Percentiles rank a stretch among this genome's conserved stretches.
Evolutionary conservation across 2,888 invertebrate genomes (phyloP).

Genomic region (Pedicia rivosa): DNA sequence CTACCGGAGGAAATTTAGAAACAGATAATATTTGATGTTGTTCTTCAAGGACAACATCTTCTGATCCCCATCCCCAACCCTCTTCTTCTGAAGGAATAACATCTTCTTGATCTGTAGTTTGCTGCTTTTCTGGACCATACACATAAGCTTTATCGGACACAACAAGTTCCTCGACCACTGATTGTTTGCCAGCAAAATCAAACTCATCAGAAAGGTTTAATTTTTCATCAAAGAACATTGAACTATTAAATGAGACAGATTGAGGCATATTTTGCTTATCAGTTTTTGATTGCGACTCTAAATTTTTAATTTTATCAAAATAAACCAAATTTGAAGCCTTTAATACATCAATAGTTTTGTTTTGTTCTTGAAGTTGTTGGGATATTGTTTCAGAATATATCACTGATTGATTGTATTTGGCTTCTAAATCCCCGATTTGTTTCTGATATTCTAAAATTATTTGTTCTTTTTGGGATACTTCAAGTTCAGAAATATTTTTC

Average conservation of each 20-base stretch:
- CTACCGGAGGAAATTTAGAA: slow-evolving; percentile 12
- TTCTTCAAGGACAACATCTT: slow-evolving; percentile 35
- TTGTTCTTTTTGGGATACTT: too few relatives aligned
- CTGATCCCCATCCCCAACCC: slow-evolving; percentile 43
- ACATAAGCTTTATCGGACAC: slow-evolving; percentile 37
- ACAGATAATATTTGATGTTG: slow-evolving; percentile 29
- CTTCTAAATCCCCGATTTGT: too few relatives aligned
- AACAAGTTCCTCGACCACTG: slow-evolving; percentile 29
- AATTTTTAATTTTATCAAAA: background rate
- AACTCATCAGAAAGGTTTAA: slow-evolving; percentile 7
- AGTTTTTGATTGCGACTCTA: too few relatives aligned
- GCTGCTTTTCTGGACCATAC: slow-evolving; percentile 27
- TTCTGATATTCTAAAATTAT: too few relatives aligned
- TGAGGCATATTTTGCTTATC: too few relatives aligned
- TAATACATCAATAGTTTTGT: too few relatives aligned
- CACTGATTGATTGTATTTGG: too few relatives aligned
- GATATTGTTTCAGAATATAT: too few relatives aligned
- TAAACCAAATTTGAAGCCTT: background rate
- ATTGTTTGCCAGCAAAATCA: slow-evolving; percentile 15
- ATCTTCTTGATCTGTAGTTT: slow-evolving; percentile 7
- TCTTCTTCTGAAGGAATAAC: slow-evolving; percentile 30
- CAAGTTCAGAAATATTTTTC: too few relatives aligned
- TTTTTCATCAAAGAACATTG: too few relatives aligned
- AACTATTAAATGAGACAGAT: too few relatives aligned
- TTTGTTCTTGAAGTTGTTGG: too few relatives aligned